phyloP scores from a whole-genome alignment of 2,797 vertebrate genomes.

The Muraenolepis orangiensis region DNA sequence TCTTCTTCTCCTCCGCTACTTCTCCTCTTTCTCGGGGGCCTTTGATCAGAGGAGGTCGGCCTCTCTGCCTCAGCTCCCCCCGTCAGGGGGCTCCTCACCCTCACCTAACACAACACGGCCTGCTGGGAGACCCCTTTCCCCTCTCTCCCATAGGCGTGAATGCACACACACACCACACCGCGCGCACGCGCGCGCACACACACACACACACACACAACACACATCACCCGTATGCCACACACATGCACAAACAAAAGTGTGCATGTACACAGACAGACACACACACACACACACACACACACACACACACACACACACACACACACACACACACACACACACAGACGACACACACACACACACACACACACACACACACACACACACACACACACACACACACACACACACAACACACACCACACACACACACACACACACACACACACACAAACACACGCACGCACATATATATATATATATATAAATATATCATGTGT shows the following conservation, averaged over 20 bases:
- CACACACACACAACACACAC: constrained; percentile 51
- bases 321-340: constrained; percentile 30
- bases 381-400: constrained; percentile 32
- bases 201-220: constrained; percentile 46
- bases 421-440: too few relatives aligned
- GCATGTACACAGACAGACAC: constrained; percentile 32
- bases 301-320: constrained; percentile 44
- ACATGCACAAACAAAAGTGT: constrained; percentile 40
- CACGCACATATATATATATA: too few relatives aligned
- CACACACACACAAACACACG: constrained; percentile 33
- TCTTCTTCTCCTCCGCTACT: constrained; percentile 31
- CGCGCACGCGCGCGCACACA: constrained; percentile 36
- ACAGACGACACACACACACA: constrained; percentile 4
- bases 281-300: constrained; percentile 10
- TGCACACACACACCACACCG: constrained; percentile 51
- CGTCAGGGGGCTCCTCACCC: constrained; percentile 75
- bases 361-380: constrained; percentile 40
- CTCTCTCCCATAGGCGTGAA: constrained; percentile 27
- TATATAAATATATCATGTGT: too few relatives aligned
- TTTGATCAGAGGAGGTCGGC: constrained; percentile 74
- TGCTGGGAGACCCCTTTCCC: constrained; percentile 60
- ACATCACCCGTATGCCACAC: too few relatives aligned
- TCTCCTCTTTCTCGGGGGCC: constrained; percentile 42
- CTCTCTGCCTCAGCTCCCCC: constrained; percentile 71
- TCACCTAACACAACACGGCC: constrained; percentile 75